phyloP scores from a whole-genome alignment of 2,888 invertebrate genomes.

The Atherix ibis region DNA sequence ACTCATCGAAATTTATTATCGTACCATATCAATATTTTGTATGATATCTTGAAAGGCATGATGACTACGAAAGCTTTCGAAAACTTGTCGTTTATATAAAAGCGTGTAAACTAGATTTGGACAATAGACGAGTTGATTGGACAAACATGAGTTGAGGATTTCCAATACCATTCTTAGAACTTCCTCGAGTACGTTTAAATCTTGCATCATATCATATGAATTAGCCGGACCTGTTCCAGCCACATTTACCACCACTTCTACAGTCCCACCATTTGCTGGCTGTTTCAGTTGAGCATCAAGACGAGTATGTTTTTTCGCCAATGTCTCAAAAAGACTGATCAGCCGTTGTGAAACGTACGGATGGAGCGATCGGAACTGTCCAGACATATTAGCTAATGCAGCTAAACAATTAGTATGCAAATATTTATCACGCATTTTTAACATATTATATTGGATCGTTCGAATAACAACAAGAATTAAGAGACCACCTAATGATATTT shows the following conservation, averaged over 20 bases:
- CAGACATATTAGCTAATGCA: slow-evolving; percentile 96
- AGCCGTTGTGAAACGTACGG: slow-evolving; percentile 92
- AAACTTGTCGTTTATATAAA: slow-evolving; percentile 81
- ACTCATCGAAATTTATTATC: neutral
- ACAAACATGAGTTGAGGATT: slow-evolving; percentile 89
- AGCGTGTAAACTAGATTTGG: slow-evolving; percentile 89
- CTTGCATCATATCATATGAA: slow-evolving; percentile 48
- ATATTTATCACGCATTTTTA: slow-evolving; percentile 91
- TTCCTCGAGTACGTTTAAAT: slow-evolving; percentile 85
- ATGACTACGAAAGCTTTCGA: slow-evolving; percentile 72
- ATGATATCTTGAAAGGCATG: slow-evolving; percentile 85
- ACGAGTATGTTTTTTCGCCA: slow-evolving; percentile 70
- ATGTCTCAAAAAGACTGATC: slow-evolving; percentile 77
- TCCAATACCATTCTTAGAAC: slow-evolving; percentile 92
- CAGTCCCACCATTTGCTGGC: slow-evolving; percentile 25
- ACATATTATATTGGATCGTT: slow-evolving; percentile 94
- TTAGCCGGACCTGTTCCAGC: too few relatives aligned
- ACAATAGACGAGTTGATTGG: slow-evolving; percentile 73
- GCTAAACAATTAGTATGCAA: slow-evolving; percentile 97
- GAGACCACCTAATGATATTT: slow-evolving; percentile 88
- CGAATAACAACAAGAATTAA: slow-evolving; percentile 88
- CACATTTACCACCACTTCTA: slow-evolving; percentile 27
- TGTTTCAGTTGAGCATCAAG: slow-evolving; percentile 44
- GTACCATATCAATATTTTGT: slow-evolving; percentile 86
- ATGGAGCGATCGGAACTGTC: slow-evolving; percentile 78